Base-by-base conservation (phyloP, 2,888 invertebrate genomes). In the Noctua janthe region DNA sequence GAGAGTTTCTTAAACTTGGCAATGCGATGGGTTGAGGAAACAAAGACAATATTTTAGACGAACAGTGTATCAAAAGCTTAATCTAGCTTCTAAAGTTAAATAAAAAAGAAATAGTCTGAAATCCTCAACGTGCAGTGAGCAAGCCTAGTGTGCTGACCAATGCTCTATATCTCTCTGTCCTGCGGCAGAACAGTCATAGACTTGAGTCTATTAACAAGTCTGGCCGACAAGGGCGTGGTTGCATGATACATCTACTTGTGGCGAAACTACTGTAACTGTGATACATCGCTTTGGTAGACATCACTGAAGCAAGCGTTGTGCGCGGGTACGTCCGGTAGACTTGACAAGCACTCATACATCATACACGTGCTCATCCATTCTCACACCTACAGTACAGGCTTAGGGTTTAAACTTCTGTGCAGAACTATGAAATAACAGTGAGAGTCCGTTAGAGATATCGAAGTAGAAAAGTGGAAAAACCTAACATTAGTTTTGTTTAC, bases 261-360 rank as follows among this genome's bases (percentile, higher is more conserved):
- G 47, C 47, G 39, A 13, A n/a, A n/a, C 39, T 35, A 23, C 11
- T 2, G 29, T 62, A 17, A 69, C 51, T 64, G 43, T 69, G 35
- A 29, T 56, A 74, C 69, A 69, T 73, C 62, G 82, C 90, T 89
- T 85, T 91, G 76, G 82, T 89, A 91, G 87, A 85, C 76, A 87
- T 83, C 85, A 85, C 54, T 20, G 66, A 2, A 35, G 17, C 29
- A 59, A n/a, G 29, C 35, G 71, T 7, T 6, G 56, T 2, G 78
- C 64, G 82, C 56, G 74, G 54, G 66, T 4, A 54, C 78, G 51
- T 56, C 78, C 71, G 76, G 7, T 20, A 20, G 15, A 2, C 43
- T 43, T 43, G 23, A 71, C 35, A 69, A 39, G 62, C 69, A 70
- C 35, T 15, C 54, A 49, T 23, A 47, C 76, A n/a, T 35, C 73